Evolutionary conservation across 2,888 invertebrate species (phyloP).

Genomic region (Argyra leucocephala): DNA sequence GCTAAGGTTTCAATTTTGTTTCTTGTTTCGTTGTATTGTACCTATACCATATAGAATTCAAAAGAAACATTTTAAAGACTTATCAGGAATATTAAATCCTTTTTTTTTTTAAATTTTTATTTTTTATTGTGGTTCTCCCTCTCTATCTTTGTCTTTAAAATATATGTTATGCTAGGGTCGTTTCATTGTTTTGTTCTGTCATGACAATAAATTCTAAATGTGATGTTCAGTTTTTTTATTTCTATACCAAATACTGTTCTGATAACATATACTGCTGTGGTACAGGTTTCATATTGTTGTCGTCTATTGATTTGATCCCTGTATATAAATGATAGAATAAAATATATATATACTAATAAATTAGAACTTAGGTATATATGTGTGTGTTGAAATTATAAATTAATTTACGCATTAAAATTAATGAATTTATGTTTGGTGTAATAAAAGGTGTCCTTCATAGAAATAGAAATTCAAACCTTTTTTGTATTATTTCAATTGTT

Average conservation of each 20-base stretch:
- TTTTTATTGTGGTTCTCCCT: background rate
- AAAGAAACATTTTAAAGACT: background rate
- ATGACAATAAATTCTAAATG: background rate
- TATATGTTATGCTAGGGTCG: background rate
- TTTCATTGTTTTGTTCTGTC: background rate
- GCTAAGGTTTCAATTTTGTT: background rate
- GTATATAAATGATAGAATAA: background rate
- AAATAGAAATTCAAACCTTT: background rate
- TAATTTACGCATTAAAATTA: conserved; percentile 4
- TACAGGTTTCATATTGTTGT: background rate
- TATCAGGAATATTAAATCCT: background rate
- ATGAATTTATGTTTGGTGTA: background rate
- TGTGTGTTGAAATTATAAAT: background rate
- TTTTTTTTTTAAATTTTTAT: background rate
- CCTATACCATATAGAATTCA: background rate
- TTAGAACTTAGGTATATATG: background rate
- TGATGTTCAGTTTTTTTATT: too few relatives aligned
- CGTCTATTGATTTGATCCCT: background rate
- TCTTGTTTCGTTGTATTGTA: too few relatives aligned
- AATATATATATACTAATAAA: background rate
- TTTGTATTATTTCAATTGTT: background rate
- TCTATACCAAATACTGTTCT: too few relatives aligned
- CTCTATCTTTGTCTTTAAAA: background rate
- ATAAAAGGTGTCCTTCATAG: background rate
- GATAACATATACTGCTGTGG: background rate